Percentiles rank a stretch among this genome's conserved stretches.
phyloP scores from a whole-genome alignment of 2,113 vertebrate genomes.

The Phalacrocorax brasilianus region DNA sequence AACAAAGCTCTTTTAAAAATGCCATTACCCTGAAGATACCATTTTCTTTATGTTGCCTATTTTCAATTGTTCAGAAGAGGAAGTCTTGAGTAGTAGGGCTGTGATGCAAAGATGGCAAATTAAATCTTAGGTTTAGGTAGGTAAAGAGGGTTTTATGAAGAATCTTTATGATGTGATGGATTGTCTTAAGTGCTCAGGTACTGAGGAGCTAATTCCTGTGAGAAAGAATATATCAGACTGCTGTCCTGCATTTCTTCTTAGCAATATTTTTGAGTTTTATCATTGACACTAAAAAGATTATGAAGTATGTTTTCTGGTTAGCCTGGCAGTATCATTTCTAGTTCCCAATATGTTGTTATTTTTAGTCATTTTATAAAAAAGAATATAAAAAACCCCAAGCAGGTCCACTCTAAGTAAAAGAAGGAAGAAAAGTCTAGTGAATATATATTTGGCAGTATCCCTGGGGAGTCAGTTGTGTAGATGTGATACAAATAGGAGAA shows the following conservation, averaged over 20 bases:
- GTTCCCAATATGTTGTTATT: not conserved
- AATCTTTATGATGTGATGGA: not conserved
- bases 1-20: not conserved
- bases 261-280: not conserved
- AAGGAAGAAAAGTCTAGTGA: not conserved
- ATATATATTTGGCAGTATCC: not conserved
- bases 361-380: not conserved
- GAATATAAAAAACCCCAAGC: too few relatives aligned
- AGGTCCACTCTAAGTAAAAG: not conserved
- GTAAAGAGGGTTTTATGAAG: not conserved
- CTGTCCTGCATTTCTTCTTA: not conserved
- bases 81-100: not conserved
- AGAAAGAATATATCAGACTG: not conserved
- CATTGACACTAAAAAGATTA: not conserved
- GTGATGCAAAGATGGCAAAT: not conserved
- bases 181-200: not conserved
- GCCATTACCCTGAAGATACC: not conserved
- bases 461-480: not conserved
- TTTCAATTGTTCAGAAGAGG: not conserved
- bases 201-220: not conserved
- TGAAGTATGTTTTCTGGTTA: not conserved
- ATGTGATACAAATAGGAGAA: not conserved
- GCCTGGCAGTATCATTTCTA: not conserved
- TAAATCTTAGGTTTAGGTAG: not conserved
- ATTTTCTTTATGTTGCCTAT: not conserved